phyloP scores from a whole-genome alignment of 64 coral and sea anemone species.

The Stichodactyla mertensii region DNA sequence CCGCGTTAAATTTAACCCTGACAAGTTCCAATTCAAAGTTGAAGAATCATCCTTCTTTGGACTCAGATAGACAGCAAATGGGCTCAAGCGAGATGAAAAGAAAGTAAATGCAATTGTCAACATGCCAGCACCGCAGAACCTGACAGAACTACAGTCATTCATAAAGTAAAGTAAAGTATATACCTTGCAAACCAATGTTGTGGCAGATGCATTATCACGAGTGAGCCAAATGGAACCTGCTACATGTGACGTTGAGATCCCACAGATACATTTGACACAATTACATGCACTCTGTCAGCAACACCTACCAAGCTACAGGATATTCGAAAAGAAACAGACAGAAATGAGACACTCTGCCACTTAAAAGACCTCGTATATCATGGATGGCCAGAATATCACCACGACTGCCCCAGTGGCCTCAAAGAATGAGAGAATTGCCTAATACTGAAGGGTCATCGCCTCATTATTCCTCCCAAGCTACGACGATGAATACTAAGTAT shows the following conservation, averaged over 20 bases:
- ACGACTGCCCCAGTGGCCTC: slow-evolving; percentile 35
- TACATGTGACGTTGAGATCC: neutral
- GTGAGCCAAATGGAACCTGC: slow-evolving; percentile 40
- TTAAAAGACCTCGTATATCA: slow-evolving; percentile 52
- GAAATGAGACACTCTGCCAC: slow-evolving; percentile 15
- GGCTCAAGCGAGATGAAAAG: slow-evolving; percentile 30
- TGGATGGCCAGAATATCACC: slow-evolving; percentile 33
- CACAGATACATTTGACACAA: slow-evolving; percentile 20
- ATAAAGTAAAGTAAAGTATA: neutral
- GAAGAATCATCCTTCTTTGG: neutral
- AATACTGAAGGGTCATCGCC: slow-evolving; percentile 25
- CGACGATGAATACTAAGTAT: slow-evolving; percentile 18
- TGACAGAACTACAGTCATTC: too few relatives aligned
- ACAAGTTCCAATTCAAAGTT: too few relatives aligned
- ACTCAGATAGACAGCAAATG: neutral
- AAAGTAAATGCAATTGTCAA: slow-evolving; percentile 29
- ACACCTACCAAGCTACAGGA: slow-evolving; percentile 43
- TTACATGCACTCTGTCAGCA: slow-evolving; percentile 30
- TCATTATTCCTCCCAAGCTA: slow-evolving; percentile 20
- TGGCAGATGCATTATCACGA: slow-evolving; percentile 30
- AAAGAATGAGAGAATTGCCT: slow-evolving; percentile 34
- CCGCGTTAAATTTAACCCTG: slow-evolving; percentile 11
- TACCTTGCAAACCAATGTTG: neutral
- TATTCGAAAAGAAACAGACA: slow-evolving; percentile 32
- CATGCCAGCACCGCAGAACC: neutral